Conservation (phyloP, 2,113 vertebrate genomes). For the Forbesichthys papilliferus region DNA sequence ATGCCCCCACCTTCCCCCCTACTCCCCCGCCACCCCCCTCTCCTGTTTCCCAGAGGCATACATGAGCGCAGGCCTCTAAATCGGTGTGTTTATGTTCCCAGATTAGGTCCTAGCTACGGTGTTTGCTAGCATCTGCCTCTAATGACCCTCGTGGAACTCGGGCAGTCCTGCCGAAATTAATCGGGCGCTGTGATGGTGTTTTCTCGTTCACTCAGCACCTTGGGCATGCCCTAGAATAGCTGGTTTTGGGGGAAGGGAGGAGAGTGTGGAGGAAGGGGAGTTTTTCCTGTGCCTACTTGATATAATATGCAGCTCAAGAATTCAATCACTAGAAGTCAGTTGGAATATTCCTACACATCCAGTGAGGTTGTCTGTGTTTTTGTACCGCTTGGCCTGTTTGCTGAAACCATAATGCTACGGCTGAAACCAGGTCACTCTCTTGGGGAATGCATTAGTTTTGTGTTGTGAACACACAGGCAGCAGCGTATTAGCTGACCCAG, state of each 20-base stretch:
- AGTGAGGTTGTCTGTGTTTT: neutral
- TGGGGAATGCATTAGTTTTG: neutral
- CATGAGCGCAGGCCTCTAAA: slow-evolving; percentile 37
- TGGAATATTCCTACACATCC: neutral
- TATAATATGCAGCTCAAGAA: slow-evolving; percentile 1
- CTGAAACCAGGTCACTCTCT: neutral
- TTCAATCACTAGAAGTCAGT: neutral
- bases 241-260: slow-evolving; percentile 1
- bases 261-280: slow-evolving; percentile 14
- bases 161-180: slow-evolving; percentile 56
- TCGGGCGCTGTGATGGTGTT: slow-evolving; percentile 43
- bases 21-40: neutral
- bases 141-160: slow-evolving; percentile 49
- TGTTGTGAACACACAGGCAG: neutral
- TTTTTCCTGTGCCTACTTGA: slow-evolving; percentile 10
- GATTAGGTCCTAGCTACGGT: slow-evolving; percentile 45
- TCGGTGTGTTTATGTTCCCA: slow-evolving; percentile 35
- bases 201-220: slow-evolving; percentile 37
- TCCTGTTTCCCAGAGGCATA: slow-evolving; percentile 11
- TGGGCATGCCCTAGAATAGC: slow-evolving; percentile 32
- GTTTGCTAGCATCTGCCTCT: slow-evolving; percentile 62
- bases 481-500: neutral
- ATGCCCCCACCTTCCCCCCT: too few species aligned
- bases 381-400: neutral
- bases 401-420: neutral